These are phyloP conservation scores for Philypnodon macrostomus DNA, from an alignment of 2,797 vertebrate genomes.

Conservation along the genomic window DNA sequence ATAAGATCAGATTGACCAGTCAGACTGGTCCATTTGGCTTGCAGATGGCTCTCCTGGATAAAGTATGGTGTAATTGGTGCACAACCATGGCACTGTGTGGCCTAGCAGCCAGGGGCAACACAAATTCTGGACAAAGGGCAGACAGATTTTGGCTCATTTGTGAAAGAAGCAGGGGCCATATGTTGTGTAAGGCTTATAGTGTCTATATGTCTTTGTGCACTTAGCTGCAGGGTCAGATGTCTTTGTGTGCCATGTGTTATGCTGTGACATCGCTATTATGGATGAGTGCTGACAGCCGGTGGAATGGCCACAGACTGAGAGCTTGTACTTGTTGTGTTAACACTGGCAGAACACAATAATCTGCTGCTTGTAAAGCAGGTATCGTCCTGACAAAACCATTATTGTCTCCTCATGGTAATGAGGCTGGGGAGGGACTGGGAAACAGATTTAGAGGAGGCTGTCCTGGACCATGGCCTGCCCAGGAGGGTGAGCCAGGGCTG, in stretches of 20 bases:
- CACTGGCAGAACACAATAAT: constrained; percentile 85
- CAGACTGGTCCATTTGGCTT: constrained; percentile 70
- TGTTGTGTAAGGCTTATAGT: constrained; percentile 70
- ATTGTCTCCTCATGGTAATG: constrained; percentile 85
- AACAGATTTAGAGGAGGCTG: constrained; percentile 78
- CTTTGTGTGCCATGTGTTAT: constrained; percentile 75
- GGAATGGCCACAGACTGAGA: constrained; percentile 81
- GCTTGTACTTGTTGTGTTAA: constrained; percentile 83
- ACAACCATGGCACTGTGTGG: constrained; percentile 72
- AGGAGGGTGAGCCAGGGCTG: constrained; percentile 44
- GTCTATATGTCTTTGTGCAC: constrained; percentile 72
- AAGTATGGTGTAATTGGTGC: constrained; percentile 73
- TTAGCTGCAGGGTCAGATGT: constrained; percentile 70
- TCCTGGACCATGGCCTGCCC: constrained; percentile 66
- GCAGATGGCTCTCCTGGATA: constrained; percentile 72
- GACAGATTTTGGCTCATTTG: constrained; percentile 63
- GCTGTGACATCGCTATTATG: constrained; percentile 78
- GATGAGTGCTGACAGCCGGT: constrained; percentile 83
- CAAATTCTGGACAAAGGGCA: constrained; percentile 72
- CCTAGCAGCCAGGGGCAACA: constrained; percentile 69
- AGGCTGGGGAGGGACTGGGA: constrained; percentile 76
- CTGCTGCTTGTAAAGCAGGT: constrained; percentile 90
- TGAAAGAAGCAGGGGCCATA: constrained; percentile 65
- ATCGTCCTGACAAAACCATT: constrained; percentile 85
- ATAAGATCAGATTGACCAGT: constrained; percentile 56